phyloP scores from a whole-genome alignment of 2,797 vertebrate species.

The Falco novaeseelandiae region DNA sequence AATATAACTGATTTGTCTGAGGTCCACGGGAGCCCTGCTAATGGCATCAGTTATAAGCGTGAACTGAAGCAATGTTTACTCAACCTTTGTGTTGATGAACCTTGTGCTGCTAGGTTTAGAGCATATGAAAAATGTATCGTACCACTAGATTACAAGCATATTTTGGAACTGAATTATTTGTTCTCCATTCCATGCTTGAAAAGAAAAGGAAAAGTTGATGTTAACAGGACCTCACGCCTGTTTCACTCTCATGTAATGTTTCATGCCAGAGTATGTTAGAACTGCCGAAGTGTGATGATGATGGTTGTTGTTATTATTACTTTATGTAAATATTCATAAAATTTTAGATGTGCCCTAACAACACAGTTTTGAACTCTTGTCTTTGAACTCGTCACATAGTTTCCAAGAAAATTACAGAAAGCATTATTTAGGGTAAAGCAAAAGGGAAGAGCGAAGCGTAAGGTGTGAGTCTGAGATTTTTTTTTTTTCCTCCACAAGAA shows the following conservation, averaged over 20 bases:
- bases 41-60: neutral
- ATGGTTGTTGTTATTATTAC: neutral
- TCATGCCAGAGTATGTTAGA: neutral
- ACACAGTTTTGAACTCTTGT: neutral
- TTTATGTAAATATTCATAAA: neutral
- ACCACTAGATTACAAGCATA: neutral
- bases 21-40: rapidly evolving
- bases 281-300: neutral
- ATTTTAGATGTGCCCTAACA: neutral
- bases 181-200: neutral
- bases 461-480: neutral
- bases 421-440: neutral
- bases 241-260: neutral
- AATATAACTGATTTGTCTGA: neutral
- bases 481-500: neutral
- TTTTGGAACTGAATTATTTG: neutral
- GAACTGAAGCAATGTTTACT: neutral
- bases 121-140: neutral
- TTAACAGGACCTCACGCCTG: neutral
- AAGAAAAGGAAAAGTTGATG: neutral
- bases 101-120: neutral
- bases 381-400: neutral
- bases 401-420: neutral
- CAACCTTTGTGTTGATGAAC: neutral
- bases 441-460: neutral